Conservation (phyloP, 92 coral and sea anemone species). For the Zoanthus solanderi region DNA sequence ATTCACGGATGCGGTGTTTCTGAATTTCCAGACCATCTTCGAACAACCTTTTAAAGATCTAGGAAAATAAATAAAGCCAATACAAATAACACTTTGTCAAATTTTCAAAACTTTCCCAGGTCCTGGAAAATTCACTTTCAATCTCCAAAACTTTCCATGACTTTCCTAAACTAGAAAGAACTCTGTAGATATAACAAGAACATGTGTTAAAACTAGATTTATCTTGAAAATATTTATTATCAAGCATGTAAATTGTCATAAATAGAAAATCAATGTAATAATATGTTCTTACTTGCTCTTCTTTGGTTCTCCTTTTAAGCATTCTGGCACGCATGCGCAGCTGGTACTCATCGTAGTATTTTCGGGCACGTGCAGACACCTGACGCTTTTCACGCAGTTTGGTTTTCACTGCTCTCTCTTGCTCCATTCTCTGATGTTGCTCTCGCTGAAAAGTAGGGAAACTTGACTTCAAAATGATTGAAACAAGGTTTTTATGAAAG, state of each 20-base stretch:
- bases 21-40: constrained; percentile 96
- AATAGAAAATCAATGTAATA: neutral
- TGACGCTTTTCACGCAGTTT: constrained; percentile 94
- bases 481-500: too few species aligned
- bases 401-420: constrained; percentile 78
- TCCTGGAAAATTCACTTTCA: too few species aligned
- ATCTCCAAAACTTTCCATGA: too few species aligned
- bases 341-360: constrained; percentile 96
- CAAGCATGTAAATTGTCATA: too few species aligned
- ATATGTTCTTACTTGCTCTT: constrained; percentile 81
- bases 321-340: constrained; percentile 98
- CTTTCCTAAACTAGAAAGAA: too few species aligned
- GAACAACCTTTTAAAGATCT: constrained; percentile 94
- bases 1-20: constrained; percentile 90
- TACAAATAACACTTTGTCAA: neutral
- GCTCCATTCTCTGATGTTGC: constrained; percentile 87
- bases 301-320: constrained; percentile 96
- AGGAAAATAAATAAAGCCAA: neutral
- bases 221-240: neutral
- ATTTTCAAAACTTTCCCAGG: too few species aligned
- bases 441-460: constrained; percentile 69
- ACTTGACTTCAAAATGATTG: neutral
- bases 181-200: neutral
- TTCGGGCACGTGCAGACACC: constrained; percentile 97
- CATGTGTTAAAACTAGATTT: neutral